Conservation (phyloP, 2,888 invertebrate genomes). For the Ryuthela nishihirai region DNA sequence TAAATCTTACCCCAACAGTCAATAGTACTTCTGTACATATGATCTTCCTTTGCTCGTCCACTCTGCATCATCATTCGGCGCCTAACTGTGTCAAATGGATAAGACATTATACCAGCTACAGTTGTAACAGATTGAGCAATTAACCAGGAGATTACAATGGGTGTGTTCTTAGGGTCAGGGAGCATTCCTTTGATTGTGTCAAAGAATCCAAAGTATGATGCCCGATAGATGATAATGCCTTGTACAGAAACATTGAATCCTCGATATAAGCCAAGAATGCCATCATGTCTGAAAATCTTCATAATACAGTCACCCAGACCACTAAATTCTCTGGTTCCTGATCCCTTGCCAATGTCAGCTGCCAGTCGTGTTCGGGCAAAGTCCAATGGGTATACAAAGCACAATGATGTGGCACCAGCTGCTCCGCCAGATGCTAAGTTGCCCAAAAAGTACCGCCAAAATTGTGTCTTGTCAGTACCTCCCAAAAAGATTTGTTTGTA, state of each 20-base stretch:
- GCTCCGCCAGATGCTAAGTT: constrained; percentile 53
- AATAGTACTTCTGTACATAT: constrained; percentile 54
- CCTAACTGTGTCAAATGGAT: constrained; percentile 60
- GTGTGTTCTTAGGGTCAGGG: constrained; percentile 49
- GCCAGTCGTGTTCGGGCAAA: constrained; percentile 51
- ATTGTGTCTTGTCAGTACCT: constrained; percentile 53
- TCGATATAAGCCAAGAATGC: constrained; percentile 54
- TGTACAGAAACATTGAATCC: constrained; percentile 56
- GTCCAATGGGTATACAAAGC: constrained; percentile 54
- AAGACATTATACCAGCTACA: constrained; percentile 56
- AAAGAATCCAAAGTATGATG: constrained; percentile 56
- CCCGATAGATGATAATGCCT: constrained; percentile 56
- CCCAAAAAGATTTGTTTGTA: constrained; percentile 65
- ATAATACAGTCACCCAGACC: constrained; percentile 55
- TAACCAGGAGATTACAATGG: constrained; percentile 50
- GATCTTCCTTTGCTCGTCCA: constrained; percentile 49
- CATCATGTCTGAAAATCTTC: constrained; percentile 55
- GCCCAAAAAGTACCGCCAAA: constrained; percentile 50
- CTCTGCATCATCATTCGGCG: constrained; percentile 61
- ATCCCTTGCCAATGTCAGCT: constrained; percentile 53
- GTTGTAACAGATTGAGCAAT: constrained; percentile 51
- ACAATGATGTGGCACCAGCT: constrained; percentile 53
- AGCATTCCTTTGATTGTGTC: constrained; percentile 54
- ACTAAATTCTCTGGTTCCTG: constrained; percentile 55
- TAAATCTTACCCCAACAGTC: constrained; percentile 54